Evolutionary conservation across 2,888 invertebrate species (phyloP), one percentile per base, ranked within the genome.

Genomic region (Melitaea athalia): DNA sequence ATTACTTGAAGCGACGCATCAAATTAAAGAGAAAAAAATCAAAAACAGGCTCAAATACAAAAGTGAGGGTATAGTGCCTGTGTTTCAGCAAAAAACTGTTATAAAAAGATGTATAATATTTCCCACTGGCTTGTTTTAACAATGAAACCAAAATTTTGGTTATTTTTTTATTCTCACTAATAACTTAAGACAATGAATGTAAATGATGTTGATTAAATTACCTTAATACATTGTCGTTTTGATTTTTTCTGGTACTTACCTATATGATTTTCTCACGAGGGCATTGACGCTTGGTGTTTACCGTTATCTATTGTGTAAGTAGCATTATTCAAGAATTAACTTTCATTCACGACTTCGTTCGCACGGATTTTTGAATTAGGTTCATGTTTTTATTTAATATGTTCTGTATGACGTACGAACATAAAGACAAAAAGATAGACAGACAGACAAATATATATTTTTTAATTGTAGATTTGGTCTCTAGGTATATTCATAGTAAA

Each of bases 1-100:
- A 76, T 8, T 84, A 79, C 66, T 73, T 85, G 33, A 83, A 79
- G 65, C 72, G 70, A 17, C 76, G 79, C 38, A 65, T 80, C 5
- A 83, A 77, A 76, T 63, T 73, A 24, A 81, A 77, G 70, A 74
- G 65, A 24, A 71, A 63, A 57, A 60, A 68, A 53, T 52, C 11
- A 17, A 66, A 63, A 72, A 75, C 68, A 63, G 76, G 74, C 60
- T 63, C 71, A 14, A 68, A 66, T 60, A 71, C 62, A 59, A 72
- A 74, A 15, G 68, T 72, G 57, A 65, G 65, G 66, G 70, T 75
- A 43, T 63, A 70, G 61, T 55, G 52, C 66, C 31, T n/a, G n/a
- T n/a, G n/a, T n/a, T n/a, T 57, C 47, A 47, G 14, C 42, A 59
- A 60, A 65, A 38, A 38, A 38, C 6, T 59, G 64, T 59, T 14